Evolutionary conservation across 1,140 invertebrate genomes (phyloP).

Genomic region (Aporrectodea caliginosa): DNA sequence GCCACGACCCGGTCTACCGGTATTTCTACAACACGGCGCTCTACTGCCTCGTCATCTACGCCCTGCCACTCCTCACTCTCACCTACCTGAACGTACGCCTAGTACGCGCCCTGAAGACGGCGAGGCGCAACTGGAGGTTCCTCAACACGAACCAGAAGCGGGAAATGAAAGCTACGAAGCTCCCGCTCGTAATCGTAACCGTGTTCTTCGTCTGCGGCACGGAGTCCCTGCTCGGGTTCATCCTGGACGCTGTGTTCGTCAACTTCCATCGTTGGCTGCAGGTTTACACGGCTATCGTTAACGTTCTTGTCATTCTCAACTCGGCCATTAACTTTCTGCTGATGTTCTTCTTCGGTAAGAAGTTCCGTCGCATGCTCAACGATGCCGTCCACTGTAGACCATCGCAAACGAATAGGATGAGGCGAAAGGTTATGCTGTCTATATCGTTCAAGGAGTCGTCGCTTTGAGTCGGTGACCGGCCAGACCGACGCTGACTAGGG

Average conservation of each 20-base stretch:
- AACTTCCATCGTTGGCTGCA: not conserved
- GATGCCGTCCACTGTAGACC: not conserved
- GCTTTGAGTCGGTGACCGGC: not conserved
- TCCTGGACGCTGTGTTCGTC: slow-evolving; percentile 28
- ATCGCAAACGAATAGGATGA: not conserved
- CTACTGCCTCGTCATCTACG: slow-evolving; percentile 27
- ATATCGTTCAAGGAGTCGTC: not conserved
- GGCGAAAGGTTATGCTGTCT: not conserved
- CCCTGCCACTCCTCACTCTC: slow-evolving; percentile 24
- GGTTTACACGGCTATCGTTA: slow-evolving; percentile 28
- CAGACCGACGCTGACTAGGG: too few species aligned
- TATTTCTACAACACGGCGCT: slow-evolving; percentile 31
- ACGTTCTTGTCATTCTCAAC: slow-evolving; percentile 27
- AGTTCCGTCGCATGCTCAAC: slow-evolving; percentile 21
- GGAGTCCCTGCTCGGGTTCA: slow-evolving; percentile 25
- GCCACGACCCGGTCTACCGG: slow-evolving; percentile 1
- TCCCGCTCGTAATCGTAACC: slow-evolving; percentile 26
- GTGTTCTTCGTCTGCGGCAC: slow-evolving; percentile 31
- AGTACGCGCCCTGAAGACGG: slow-evolving; percentile 18
- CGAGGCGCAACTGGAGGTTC: slow-evolving; percentile 7
- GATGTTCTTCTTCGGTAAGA: slow-evolving; percentile 23
- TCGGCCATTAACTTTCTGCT: slow-evolving; percentile 29
- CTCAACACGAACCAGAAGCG: slow-evolving; percentile 24
- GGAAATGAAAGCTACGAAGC: slow-evolving; percentile 25
- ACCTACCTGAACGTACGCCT: slow-evolving; percentile 20